These are phyloP conservation scores for Dysidea cf. avara DNA, from an alignment of 37 sponge, comb jelly and placozoan genomes.

Conservation along the genomic window DNA sequence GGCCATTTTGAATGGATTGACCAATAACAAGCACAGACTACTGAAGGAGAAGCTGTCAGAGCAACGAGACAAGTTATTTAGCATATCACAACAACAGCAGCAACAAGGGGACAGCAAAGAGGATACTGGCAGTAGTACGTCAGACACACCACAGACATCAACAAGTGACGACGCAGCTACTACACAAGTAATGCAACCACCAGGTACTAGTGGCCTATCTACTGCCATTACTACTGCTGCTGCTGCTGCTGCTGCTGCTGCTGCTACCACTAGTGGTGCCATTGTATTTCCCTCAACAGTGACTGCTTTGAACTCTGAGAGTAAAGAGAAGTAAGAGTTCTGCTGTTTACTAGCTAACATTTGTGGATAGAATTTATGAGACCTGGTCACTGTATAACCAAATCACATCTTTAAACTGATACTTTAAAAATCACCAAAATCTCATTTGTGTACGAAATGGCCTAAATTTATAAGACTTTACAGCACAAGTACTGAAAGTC, in stretches of 20 bases:
- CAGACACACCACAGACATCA: neutral
- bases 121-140: neutral
- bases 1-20: conserved; percentile 82
- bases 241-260: neutral
- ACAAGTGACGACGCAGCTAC: too few relatives aligned
- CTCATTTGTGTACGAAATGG: too few relatives aligned
- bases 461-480: too few relatives aligned
- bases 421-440: too few relatives aligned
- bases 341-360: neutral
- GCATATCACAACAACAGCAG: too few relatives aligned
- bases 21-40: conserved; percentile 60
- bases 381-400: too few relatives aligned
- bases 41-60: conserved; percentile 23
- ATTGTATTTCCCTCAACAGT: neutral
- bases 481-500: too few relatives aligned
- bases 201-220: too few relatives aligned
- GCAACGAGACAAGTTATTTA: neutral
- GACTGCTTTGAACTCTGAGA: neutral
- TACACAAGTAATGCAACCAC: too few relatives aligned
- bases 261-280: neutral
- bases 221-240: too few relatives aligned
- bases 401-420: too few relatives aligned
- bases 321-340: neutral
- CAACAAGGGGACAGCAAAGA: conserved; percentile 2
- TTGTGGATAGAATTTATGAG: neutral